Conservation (phyloP, 2,888 invertebrate species). For the Lysandra coridon region DNA sequence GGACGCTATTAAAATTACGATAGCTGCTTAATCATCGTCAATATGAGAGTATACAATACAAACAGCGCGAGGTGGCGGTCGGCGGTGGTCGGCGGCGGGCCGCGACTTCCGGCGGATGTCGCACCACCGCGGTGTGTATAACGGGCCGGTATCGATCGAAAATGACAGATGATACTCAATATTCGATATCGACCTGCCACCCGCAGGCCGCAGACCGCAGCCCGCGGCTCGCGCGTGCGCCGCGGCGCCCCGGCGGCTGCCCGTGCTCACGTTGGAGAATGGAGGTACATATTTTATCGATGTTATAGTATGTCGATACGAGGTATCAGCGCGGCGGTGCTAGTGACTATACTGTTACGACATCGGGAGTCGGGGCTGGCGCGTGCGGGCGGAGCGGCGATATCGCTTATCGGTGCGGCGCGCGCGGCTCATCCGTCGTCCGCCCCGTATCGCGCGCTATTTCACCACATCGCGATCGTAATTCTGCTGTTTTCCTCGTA, state of each 20-base stretch:
- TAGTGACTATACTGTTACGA: neutral
- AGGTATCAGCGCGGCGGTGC: too few species aligned
- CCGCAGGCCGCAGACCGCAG: neutral
- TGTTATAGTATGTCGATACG: neutral
- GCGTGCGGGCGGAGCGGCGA: neutral
- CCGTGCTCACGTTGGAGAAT: too few species aligned
- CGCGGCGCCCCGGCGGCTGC: neutral
- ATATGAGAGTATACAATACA: neutral
- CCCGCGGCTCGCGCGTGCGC: neutral
- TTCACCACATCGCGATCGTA: neutral
- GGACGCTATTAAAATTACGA: too few species aligned
- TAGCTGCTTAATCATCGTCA: neutral
- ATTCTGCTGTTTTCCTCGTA: neutral
- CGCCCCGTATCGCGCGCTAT: neutral
- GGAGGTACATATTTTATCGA: neutral
- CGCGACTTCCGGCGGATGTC: constrained; percentile 16
- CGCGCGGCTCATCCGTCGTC: constrained; percentile 13
- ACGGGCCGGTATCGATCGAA: constrained; percentile 4
- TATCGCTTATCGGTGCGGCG: neutral
- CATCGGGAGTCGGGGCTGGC: neutral
- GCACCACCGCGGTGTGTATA: neutral
- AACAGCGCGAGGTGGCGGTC: constrained; percentile 1
- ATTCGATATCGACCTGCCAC: neutral
- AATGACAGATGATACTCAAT: neutral
- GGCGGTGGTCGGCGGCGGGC: neutral